Percentiles rank a stretch among this genome's conserved stretches.
Conservation (phyloP, 2,888 invertebrate species). For the Papilio demoleus region DNA sequence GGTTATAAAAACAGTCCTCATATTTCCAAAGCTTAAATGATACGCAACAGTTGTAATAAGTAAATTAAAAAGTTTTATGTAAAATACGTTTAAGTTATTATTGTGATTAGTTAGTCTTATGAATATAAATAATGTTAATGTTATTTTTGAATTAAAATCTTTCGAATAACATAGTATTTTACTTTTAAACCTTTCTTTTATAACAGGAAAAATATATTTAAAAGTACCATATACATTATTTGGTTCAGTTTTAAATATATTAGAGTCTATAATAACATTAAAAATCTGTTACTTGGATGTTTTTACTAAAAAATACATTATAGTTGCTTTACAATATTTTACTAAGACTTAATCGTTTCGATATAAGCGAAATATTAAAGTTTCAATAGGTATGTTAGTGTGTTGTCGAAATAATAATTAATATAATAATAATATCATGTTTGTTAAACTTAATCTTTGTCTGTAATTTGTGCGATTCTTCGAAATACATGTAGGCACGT, state of each 20-base stretch:
- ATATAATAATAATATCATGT: neutral
- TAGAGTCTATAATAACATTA: no score
- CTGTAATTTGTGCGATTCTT: slow-evolving; percentile 31
- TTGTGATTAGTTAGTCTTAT: slow-evolving; percentile 61
- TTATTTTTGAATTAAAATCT: slow-evolving; percentile 54
- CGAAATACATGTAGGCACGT: slow-evolving; percentile 38
- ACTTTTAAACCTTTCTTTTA: neutral
- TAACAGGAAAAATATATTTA: neutral
- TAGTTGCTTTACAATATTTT: neutral
- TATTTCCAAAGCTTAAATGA: slow-evolving; percentile 64
- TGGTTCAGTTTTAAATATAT: neutral
- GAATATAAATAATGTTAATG: slow-evolving; percentile 52
- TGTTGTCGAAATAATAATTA: no score
- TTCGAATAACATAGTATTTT: slow-evolving; percentile 45
- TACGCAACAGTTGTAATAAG: slow-evolving; percentile 49
- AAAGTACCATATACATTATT: neutral
- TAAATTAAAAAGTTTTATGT: slow-evolving; percentile 42
- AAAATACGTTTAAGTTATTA: slow-evolving; percentile 56
- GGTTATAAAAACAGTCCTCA: slow-evolving; percentile 52
- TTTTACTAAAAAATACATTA: neutral
- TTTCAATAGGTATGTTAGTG: no score
- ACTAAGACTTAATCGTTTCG: neutral
- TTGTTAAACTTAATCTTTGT: slow-evolving; percentile 16
- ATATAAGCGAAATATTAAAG: no score
- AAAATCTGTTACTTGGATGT: no score